Percentiles rank a stretch among this genome's conserved stretches.
Evolutionary conservation across 2,888 invertebrate species (phyloP).

Genomic region (Cactoblastis cactorum): DNA sequence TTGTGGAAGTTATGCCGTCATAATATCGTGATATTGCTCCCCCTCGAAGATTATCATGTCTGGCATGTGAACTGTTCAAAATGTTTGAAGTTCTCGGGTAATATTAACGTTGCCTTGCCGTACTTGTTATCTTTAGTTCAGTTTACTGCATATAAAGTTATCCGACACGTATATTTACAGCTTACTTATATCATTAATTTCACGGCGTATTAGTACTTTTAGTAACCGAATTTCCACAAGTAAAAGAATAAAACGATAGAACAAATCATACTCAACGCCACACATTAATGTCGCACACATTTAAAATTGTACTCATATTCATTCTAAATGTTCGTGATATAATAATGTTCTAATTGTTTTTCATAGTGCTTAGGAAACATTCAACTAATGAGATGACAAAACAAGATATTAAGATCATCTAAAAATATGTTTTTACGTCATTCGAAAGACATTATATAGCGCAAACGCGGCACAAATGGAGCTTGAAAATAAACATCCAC

Average conservation of each 20-base stretch:
- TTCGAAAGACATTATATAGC: constrained; percentile 22
- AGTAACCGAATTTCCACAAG: too few species aligned
- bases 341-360: background rate
- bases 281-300: too few species aligned
- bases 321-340: too few species aligned
- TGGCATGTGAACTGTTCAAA: constrained; percentile 30
- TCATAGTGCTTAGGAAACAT: background rate
- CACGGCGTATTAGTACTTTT: too few species aligned
- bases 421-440: background rate
- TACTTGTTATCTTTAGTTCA: background rate
- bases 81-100: constrained; percentile 21
- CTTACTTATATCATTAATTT: too few species aligned
- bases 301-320: too few species aligned
- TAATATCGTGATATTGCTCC: constrained; percentile 51
- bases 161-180: too few species aligned
- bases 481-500: constrained; percentile 28
- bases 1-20: constrained; percentile 42
- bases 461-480: constrained; percentile 29
- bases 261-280: too few species aligned
- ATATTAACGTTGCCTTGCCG: background rate
- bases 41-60: constrained; percentile 51
- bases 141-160: too few species aligned
- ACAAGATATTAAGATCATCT: background rate
- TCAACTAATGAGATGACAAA: background rate
- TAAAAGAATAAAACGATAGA: too few species aligned